phyloP scores from a whole-genome alignment of 2,888 invertebrate genomes.

The Dicyrtoma fusca region DNA sequence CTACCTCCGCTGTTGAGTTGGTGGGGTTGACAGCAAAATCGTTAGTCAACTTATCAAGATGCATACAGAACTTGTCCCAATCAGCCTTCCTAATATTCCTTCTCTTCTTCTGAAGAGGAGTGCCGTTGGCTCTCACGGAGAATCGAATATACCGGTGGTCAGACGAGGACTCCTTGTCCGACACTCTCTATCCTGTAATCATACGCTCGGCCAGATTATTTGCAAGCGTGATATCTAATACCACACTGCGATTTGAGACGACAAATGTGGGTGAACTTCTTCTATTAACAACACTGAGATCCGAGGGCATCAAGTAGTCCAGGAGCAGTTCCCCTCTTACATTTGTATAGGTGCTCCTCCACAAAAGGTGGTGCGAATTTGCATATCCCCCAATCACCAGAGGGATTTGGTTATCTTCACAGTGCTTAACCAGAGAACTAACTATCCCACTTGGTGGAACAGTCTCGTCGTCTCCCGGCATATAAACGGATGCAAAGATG shows the following conservation, averaged over 20 bases:
- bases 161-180: constrained; percentile 27
- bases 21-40: too few species aligned
- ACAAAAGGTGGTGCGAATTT: constrained; percentile 19
- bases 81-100: constrained; percentile 30
- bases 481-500: constrained; percentile 9
- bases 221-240: constrained; percentile 14
- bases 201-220: background rate
- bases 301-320: background rate
- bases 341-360: constrained; percentile 30
- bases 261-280: constrained; percentile 11
- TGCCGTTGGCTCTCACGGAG: too few species aligned
- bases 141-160: constrained; percentile 41
- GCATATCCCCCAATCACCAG: constrained; percentile 28
- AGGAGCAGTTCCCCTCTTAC: constrained; percentile 4
- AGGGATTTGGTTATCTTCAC: background rate
- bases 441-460: background rate
- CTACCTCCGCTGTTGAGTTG: too few species aligned
- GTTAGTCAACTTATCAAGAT: too few species aligned
- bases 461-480: background rate
- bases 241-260: constrained; percentile 4
- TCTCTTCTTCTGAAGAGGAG: background rate
- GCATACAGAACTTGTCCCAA: too few species aligned
- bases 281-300: background rate
- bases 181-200: constrained; percentile 39
- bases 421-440: background rate